Base-by-base conservation (phyloP, 2,797 vertebrate species). In the Pelodytes ibericus region DNA sequence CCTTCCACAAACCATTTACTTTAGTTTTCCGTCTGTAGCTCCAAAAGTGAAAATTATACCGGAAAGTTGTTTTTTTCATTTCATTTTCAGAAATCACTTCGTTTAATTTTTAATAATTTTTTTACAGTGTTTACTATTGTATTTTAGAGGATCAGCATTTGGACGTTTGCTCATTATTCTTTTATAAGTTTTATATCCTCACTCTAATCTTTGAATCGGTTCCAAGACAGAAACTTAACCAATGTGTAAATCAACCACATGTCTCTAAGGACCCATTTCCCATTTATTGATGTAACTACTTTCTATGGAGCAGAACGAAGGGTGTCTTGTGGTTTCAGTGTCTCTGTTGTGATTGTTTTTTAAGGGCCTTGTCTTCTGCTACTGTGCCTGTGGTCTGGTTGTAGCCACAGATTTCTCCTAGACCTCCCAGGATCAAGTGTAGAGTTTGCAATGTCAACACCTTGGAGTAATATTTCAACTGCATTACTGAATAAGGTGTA, bases 381-480 rank as follows among this genome's bases (percentile, higher is more conserved):
- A 31, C 15, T 24, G 47, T 29, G 27, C 29, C 30, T 69, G 74
- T 29, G 67, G 74, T 71, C 59, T 64, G n/a, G 25, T 24, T 62
- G 13, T 22, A 47, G 63, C 59, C 74, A 41, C 58, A 22, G 22
- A 59, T 27, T 59, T 47, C 29, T 20, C 26, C 20, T 49, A 49
- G 75, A 65, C 75, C 75, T 77, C 68, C 68, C 75, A 71, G 4
- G 30, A 67, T 65, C 16, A 71, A 10, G n/a, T 44, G 27, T 44
- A n/a, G 59, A 59, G 56, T 53, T 64, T 26, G 15, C 22, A 31
- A 56, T 63, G 67, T 77, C 47, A 71, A 41, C 26, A 36, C 51
- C 44, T 44, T 18, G 26, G 25, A 68, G 20, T 2, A 56, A 26
- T 69, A 10, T 49, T 13, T 60, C 20, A 11, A 26, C 7, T 63